Evolutionary conservation across 2,113 vertebrate species (phyloP).

Genomic region (Carassius gibelio): DNA sequence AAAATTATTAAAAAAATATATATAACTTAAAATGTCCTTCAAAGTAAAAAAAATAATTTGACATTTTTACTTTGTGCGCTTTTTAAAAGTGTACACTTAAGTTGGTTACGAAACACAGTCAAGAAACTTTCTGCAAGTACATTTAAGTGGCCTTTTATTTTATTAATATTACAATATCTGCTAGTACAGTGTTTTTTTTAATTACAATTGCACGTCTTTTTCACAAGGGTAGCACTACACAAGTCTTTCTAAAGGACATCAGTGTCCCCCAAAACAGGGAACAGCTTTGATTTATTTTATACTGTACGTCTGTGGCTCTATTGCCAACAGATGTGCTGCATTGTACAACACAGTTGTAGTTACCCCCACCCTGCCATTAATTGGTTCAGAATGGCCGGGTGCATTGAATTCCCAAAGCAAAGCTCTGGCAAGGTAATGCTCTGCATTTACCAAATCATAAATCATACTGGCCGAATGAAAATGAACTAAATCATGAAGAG

Average conservation of each 20-base stretch:
- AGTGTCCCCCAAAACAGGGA: conserved; percentile 41
- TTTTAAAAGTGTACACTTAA: background rate
- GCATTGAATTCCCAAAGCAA: conserved; percentile 56
- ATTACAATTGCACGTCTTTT: background rate
- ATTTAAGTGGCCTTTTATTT: background rate
- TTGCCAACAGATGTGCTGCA: conserved; percentile 64
- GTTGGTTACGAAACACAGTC: background rate
- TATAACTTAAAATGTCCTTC: no score
- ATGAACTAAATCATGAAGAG: conserved; percentile 50
- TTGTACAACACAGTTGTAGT: conserved; percentile 58
- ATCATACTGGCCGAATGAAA: conserved; percentile 52
- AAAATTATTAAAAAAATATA: background rate
- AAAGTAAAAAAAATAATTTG: background rate
- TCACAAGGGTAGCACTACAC: background rate
- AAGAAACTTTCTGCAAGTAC: background rate
- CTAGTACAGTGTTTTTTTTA: background rate
- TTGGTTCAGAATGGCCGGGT: conserved; percentile 68
- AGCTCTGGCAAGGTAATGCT: conserved; percentile 52
- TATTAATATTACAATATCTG: background rate
- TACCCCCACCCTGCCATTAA: conserved; percentile 65
- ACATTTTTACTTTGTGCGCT: background rate
- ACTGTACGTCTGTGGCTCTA: conserved; percentile 43
- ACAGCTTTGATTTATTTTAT: conserved; percentile 57
- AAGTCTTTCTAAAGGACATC: conserved; percentile 50
- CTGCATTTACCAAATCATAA: conserved; percentile 54